Evolutionary conservation across 2,888 invertebrate species (phyloP).

Genomic region (Anarsia innoxiella): DNA sequence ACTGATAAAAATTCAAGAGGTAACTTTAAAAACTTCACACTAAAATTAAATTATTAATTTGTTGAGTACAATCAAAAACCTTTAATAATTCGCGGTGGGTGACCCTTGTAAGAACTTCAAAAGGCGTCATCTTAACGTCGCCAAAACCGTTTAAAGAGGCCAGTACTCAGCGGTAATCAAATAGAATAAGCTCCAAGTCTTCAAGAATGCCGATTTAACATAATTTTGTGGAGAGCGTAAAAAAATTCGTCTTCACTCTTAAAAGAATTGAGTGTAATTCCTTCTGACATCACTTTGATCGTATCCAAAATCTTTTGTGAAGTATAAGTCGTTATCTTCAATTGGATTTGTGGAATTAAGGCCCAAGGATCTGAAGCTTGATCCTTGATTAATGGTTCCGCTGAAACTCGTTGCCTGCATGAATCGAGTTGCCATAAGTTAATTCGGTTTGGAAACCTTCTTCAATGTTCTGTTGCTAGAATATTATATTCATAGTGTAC

Average conservation of each 20-base stretch:
- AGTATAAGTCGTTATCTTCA: conserved; percentile 36
- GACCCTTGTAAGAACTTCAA: not conserved
- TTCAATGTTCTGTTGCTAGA: not conserved
- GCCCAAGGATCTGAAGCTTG: conserved; percentile 8
- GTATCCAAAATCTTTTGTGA: conserved; percentile 37
- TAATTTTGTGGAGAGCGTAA: conserved; percentile 34
- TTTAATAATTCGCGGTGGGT: not conserved
- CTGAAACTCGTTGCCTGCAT: conserved; percentile 9
- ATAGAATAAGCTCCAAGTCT: conserved; percentile 39
- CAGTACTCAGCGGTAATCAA: conserved; percentile 34
- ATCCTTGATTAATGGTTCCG: conserved; percentile 13
- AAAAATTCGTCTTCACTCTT: not conserved
- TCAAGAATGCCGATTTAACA: conserved; percentile 36
- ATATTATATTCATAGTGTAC: too few relatives aligned
- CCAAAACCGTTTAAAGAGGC: not conserved
- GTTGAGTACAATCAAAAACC: not conserved
- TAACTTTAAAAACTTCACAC: too few relatives aligned
- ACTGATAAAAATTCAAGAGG: too few relatives aligned
- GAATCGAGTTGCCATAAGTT: conserved; percentile 7
- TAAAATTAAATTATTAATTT: too few relatives aligned
- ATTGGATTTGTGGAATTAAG: conserved; percentile 33
- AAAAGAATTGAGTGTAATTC: conserved; percentile 20
- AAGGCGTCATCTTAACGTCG: too few relatives aligned
- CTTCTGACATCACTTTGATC: conserved; percentile 33
- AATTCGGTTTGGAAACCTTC: conserved; percentile 2